A percentile compares a stretch with the other conserved stretches of the same genome.
phyloP scores from a whole-genome alignment of 2,113 vertebrate species.

The Puma concolor region DNA sequence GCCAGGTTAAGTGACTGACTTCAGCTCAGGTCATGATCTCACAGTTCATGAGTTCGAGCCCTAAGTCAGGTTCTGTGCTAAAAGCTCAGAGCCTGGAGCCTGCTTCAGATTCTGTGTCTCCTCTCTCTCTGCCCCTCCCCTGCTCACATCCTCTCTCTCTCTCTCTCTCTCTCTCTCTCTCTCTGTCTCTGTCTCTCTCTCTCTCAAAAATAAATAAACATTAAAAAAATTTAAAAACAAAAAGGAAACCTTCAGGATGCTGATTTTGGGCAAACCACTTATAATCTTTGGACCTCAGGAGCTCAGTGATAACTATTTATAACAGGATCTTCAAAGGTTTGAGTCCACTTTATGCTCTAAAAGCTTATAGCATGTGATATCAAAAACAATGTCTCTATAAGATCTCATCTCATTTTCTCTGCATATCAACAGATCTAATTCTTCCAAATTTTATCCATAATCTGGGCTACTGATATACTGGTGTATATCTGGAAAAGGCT shows the following conservation, averaged over 20 bases:
- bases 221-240: neutral
- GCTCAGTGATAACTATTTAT: neutral
- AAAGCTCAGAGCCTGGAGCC: too few relatives aligned
- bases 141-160: too few relatives aligned
- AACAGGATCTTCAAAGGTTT: neutral
- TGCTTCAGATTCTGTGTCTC: too few relatives aligned
- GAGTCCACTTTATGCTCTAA: neutral
- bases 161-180: too few relatives aligned
- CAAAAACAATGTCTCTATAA: neutral
- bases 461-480: neutral
- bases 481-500: neutral
- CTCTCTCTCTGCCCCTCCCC: too few relatives aligned
- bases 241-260: neutral
- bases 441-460: neutral
- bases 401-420: neutral
- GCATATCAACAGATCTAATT: neutral
- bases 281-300: neutral
- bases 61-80: too few relatives aligned
- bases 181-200: too few relatives aligned
- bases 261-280: neutral
- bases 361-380: neutral
- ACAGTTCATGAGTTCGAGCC: too few relatives aligned
- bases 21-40: too few relatives aligned
- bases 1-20: too few relatives aligned
- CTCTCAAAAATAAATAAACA: too few relatives aligned